These are phyloP conservation scores for Pseudoips prasinana DNA, from an alignment of 2,888 invertebrate species.

Conservation along the genomic window DNA sequence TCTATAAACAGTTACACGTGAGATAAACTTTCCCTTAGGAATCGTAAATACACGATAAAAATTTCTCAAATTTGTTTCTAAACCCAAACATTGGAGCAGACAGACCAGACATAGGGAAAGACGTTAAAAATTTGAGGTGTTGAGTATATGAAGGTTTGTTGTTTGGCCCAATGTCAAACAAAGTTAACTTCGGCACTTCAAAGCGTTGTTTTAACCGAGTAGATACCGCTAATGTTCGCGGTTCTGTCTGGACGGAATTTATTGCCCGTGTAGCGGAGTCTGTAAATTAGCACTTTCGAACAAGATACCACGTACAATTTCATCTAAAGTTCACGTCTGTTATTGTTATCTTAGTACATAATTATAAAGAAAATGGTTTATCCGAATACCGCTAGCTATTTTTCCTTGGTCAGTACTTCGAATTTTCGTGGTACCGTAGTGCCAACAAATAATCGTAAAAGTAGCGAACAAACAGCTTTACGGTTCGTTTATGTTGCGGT, in stretches of 20 bases:
- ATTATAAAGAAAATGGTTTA: too few species aligned
- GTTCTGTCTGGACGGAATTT: slow-evolving; percentile 36
- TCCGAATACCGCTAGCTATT: too few species aligned
- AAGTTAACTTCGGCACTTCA: slow-evolving; percentile 60
- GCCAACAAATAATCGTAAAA: slow-evolving; percentile 52
- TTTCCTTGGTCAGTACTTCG: slow-evolving; percentile 7
- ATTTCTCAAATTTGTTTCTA: slow-evolving; percentile 56
- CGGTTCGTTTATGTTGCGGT: slow-evolving; percentile 54
- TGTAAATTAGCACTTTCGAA: slow-evolving; percentile 22
- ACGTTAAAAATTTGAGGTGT: slow-evolving; percentile 70
- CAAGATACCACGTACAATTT: too few species aligned
- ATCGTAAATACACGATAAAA: slow-evolving; percentile 46
- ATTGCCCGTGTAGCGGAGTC: slow-evolving; percentile 19
- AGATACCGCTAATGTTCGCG: slow-evolving; percentile 62
- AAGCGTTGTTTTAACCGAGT: slow-evolving; percentile 59
- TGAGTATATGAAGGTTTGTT: slow-evolving; percentile 63
- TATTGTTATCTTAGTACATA: too few species aligned
- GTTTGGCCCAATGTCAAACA: slow-evolving; percentile 67
- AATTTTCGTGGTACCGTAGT: slow-evolving; percentile 34
- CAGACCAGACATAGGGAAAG: slow-evolving; percentile 44
- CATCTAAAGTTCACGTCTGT: too few species aligned
- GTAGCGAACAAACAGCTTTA: slow-evolving; percentile 53
- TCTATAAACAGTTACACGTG: slow-evolving; percentile 20
- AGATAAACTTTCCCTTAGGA: slow-evolving; percentile 37
- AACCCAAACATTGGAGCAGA: slow-evolving; percentile 50